Percentiles rank a stretch among this genome's conserved stretches.
These are phyloP conservation scores for Albula goreensis DNA, from an alignment of 2,113 vertebrate species.

Conservation along the genomic window DNA sequence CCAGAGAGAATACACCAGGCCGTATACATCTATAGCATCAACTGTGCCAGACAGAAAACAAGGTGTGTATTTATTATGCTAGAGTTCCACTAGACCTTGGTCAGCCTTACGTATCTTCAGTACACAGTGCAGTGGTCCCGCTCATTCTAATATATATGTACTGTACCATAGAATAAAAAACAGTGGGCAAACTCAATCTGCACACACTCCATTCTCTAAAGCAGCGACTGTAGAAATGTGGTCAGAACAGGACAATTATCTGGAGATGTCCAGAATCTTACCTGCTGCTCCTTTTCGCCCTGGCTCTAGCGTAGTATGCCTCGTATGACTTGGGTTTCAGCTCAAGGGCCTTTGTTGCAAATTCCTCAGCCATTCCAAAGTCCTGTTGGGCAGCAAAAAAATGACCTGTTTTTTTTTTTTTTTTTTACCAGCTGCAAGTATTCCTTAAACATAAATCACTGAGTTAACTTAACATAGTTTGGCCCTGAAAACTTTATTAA, in stretches of 20 bases:
- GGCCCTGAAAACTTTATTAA: no score
- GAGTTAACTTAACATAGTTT: no score
- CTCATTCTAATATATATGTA: no score
- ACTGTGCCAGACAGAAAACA: background rate
- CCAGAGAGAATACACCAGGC: no score
- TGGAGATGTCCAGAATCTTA: constrained; percentile 51
- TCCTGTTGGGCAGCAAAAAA: constrained; percentile 69
- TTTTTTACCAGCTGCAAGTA: no score
- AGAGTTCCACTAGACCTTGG: no score
- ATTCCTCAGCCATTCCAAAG: constrained; percentile 96
- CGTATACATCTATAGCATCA: no score
- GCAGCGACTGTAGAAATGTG: background rate
- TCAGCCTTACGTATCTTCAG: background rate
- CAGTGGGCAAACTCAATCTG: no score
- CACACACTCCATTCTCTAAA: background rate
- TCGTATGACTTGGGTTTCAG: constrained; percentile 94
- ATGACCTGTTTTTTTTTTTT: no score
- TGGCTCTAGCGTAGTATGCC: constrained; percentile 92
- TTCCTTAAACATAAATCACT: no score
- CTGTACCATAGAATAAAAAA: no score
- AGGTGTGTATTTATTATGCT: background rate
- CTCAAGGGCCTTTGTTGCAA: constrained; percentile 94
- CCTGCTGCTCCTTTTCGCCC: constrained; percentile 98
- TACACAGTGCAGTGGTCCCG: no score
- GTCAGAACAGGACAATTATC: background rate